Evolutionary conservation across 2,113 vertebrate genomes (phyloP), one percentile per base, ranked within the genome.

Genomic region (Dinomys branickii): DNA sequence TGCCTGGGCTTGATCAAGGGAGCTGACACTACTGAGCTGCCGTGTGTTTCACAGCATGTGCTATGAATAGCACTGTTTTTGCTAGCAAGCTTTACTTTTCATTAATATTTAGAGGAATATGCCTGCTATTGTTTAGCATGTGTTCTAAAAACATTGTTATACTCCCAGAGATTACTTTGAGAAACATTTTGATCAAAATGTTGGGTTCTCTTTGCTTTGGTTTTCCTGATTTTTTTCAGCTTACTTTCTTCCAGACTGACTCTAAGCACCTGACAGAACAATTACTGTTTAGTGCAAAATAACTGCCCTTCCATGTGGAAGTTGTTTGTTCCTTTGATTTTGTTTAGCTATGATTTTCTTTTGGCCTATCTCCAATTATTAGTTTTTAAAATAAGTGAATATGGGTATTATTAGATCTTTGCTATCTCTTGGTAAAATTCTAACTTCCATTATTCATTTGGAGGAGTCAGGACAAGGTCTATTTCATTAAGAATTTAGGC

Each of bases 401-500:
- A 20, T 54, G 44, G 22, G 0, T 56, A 7, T 58, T 82, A 52
- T 44, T 84, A 10, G 14, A 52, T 41, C 3, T 77, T 95, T 77
- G 71, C 20, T 92, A 1, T 78, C 2, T 3, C 28, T 85, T 92
- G 33, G 14, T 87, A 69, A 90, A 85, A 73, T 90, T 90, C 35
- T 78, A 22, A 71, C n/a, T 30, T 28, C 20, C 1, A 38, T 3
- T 65, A 24, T 35, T 52, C 56, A 24, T 52, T 85, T 54, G 41
- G 85, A 71, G 59, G 52, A 87, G 20, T 63, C 2, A 44, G 33
- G 3, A 59, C 30, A n/a, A 80, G 2, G 14, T 56, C 20, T 86
- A 5, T 91, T 86, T 94, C 14, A 73, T 59, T 50, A 94, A 28
- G 8, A 85, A 71, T 85, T n/a, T 88, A 96, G 71, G 77, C 81